Base-by-base conservation (phyloP, 2,888 invertebrate genomes). In the Lapara coniferarum region DNA sequence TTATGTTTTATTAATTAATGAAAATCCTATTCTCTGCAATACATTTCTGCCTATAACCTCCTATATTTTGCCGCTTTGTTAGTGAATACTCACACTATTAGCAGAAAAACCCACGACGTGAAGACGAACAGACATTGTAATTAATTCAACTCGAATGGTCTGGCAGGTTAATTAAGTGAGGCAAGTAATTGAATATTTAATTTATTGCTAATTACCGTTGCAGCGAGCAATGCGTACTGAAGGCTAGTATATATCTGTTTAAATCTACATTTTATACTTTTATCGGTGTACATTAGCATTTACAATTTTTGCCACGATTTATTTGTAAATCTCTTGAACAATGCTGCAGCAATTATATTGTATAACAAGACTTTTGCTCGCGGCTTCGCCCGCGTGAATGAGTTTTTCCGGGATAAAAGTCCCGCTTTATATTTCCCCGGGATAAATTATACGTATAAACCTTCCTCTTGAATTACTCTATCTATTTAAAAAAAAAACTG, bases 111-210 rank as follows among this genome's bases (percentile, higher is more conserved):
- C 8, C 37, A 5, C 25, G 44, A 66, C 25, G n/a, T 16, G 13
- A 55, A 44, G n/a, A 37, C 16, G 12, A 67, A 67, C 56, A 56
- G 69, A 66, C 16, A 56, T 73, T 79, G 74, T 84, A 84, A 85
- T 86, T 84, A 84, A 86, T 85, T 85, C 82, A 85, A 80, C 81
- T 78, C 72, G 66, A 55, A 19, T 55, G 19, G 10, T 70, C 73
- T 72, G 72, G 49, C 73, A 70, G 70, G 81, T 85, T 88, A 87
- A 91, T 90, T 87, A 90, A 84, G 82, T 78, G 77, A 74, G 76
- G 73, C 72, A 76, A 75, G 80, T 90, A 91, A 91, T 90, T 91
- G 90, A 91, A 90, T 89, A 81, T 85, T 84, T 84, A 87, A 90
- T 90, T 89, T 91, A 91, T 88, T 85, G 84, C 84, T 87, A 85